These are phyloP conservation scores for Scrobipalpa atriplicella DNA, from an alignment of 2,888 invertebrate species.

Conservation along the genomic window DNA sequence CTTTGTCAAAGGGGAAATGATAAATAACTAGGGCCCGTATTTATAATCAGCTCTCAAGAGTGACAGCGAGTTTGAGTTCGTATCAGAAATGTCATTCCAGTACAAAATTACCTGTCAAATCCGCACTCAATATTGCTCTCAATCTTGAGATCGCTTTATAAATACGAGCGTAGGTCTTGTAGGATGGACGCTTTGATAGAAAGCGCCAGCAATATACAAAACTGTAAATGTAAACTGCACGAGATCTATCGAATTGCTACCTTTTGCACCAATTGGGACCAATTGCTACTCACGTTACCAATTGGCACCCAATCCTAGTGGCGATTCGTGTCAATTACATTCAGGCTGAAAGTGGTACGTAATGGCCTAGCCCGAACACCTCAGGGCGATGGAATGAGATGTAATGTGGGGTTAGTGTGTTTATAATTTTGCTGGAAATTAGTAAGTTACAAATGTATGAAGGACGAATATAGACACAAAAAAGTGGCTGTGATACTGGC, in stretches of 20 bases:
- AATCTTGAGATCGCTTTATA: too few relatives aligned
- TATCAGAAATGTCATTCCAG: too few relatives aligned
- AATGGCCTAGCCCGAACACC: slow-evolving; percentile 8
- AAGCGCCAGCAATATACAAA: neutral
- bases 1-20: too few relatives aligned
- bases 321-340: slow-evolving; percentile 24
- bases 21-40: too few relatives aligned
- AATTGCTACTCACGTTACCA: slow-evolving; percentile 12
- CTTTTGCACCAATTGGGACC: neutral
- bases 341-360: neutral
- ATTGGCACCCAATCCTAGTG: slow-evolving; percentile 22
- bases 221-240: neutral
- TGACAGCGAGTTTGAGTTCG: too few relatives aligned
- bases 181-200: neutral
- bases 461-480: too few relatives aligned
- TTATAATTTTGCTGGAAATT: neutral
- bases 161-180: too few relatives aligned
- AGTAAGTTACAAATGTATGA: too few relatives aligned
- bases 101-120: too few relatives aligned
- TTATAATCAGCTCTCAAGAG: too few relatives aligned
- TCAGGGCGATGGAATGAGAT: slow-evolving; percentile 23
- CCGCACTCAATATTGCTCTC: too few relatives aligned
- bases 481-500: too few relatives aligned
- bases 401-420: neutral
- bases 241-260: slow-evolving; percentile 3